A percentile compares a stretch with the other conserved stretches of the same genome.
phyloP scores from a whole-genome alignment of 2,888 invertebrate genomes.

The Apamea monoglypha region DNA sequence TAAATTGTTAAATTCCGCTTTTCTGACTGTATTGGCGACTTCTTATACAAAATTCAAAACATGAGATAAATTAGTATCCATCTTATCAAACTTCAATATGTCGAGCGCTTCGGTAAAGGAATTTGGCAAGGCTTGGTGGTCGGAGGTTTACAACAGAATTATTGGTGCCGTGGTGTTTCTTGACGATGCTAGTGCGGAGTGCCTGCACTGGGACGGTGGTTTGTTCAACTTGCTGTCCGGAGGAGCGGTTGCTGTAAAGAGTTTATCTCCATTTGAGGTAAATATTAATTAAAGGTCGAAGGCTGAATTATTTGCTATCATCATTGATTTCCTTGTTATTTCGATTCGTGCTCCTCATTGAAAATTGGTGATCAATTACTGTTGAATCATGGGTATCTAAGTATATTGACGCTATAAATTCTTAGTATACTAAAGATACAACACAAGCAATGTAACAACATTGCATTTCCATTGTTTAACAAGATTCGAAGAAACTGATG shows the following conservation, averaged over 20 bases:
- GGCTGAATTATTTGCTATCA: background rate
- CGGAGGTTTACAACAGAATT: conserved; percentile 90
- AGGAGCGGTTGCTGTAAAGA: conserved; percentile 92
- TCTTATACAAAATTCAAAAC: conserved; percentile 1
- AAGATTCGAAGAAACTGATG: background rate
- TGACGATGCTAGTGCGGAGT: conserved; percentile 91
- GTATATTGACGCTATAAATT: background rate
- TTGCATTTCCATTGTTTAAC: conserved; percentile 1
- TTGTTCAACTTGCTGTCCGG: conserved; percentile 89
- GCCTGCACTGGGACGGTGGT: conserved; percentile 93
- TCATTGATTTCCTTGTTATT: background rate
- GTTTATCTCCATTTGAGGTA: conserved; percentile 92
- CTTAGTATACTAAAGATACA: background rate
- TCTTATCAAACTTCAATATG: conserved; percentile 59
- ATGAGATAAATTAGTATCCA: conserved; percentile 5
- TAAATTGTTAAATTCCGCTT: conserved; percentile 25
- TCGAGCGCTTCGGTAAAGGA: conserved; percentile 80
- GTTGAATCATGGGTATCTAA: background rate
- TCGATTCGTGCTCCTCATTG: background rate
- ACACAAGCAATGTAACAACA: background rate
- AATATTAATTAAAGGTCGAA: conserved; percentile 6
- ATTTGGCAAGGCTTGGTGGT: conserved; percentile 90
- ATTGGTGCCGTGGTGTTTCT: conserved; percentile 92
- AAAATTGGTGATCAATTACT: background rate
- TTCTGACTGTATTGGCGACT: background rate